phyloP scores from a whole-genome alignment of 2,797 vertebrate genomes.

The Rhadinocentrus ornatus region DNA sequence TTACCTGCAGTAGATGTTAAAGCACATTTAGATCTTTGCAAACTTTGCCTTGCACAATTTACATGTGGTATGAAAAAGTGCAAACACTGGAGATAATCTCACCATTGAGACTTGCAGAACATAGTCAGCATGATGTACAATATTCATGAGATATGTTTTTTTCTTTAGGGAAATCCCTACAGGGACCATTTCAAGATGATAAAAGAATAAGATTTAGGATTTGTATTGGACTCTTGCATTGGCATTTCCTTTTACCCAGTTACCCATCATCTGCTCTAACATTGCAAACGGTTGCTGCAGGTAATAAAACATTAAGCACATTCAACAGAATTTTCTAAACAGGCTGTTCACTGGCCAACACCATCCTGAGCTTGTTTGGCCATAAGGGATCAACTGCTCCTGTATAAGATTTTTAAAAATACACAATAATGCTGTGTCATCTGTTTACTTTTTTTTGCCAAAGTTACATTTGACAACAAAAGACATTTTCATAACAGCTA shows the following conservation, averaged over 20 bases:
- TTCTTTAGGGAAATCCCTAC: not conserved
- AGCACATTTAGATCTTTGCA: not conserved
- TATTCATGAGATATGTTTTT: not conserved
- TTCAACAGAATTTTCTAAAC: slow-evolving; percentile 35
- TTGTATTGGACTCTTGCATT: not conserved
- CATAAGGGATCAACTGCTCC: slow-evolving; percentile 32
- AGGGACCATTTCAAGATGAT: not conserved
- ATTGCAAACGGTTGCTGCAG: slow-evolving; percentile 38
- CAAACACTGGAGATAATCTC: not conserved
- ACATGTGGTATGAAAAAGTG: not conserved
- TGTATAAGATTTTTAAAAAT: slow-evolving; percentile 37
- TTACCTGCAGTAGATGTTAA: slow-evolving; percentile 33
- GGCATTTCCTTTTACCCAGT: slow-evolving; percentile 30
- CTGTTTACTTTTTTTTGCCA: slow-evolving; percentile 27
- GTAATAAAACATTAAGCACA: slow-evolving; percentile 40
- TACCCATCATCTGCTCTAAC: slow-evolving; percentile 21
- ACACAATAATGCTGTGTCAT: slow-evolving; percentile 39
- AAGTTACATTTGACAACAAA: slow-evolving; percentile 52
- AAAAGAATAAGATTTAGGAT: not conserved
- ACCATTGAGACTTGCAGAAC: not conserved
- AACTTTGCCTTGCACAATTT: not conserved
- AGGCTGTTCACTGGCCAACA: slow-evolving; percentile 28
- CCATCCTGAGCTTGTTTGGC: slow-evolving; percentile 35
- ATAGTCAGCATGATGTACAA: not conserved
- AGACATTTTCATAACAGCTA: slow-evolving; percentile 35